Evolutionary conservation across 2,113 vertebrate species (phyloP), one percentile per base, ranked within the genome.

Genomic region (Albula glossodonta): DNA sequence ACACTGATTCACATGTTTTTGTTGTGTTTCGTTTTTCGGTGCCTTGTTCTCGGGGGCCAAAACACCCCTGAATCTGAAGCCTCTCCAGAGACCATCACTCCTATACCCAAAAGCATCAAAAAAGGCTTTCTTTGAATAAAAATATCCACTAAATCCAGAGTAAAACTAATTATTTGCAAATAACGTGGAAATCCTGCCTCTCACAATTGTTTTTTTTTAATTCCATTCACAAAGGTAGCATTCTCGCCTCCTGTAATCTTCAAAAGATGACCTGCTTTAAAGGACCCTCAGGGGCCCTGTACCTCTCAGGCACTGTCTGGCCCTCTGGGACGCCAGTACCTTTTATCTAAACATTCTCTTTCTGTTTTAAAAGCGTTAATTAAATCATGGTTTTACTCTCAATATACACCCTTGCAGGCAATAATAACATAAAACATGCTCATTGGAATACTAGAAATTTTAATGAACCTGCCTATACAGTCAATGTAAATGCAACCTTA

Each of bases 1-100:
- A 97, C 97, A 98, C 98, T 99, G 98, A 99, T 99, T 98, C 97
- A 98, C 97, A 94, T 92, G 90, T 94, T 93, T 93, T 48, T 70
- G 60, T 83, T 82, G 53, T 48, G 41, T 93, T 41, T 41, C 31
- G 31, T 41, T 41, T 41, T 41, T 41, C 31, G 31, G 94, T 95
- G 86, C 87, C 88, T 90, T 88, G 87, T 89, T 90, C 93, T 92
- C 90, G 85, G 90, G 87, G 88, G 84, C 86, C 90, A 89, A 90
- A 87, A 89, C 41, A 56, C 78, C 52, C 49, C 84, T 7, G 77
- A 77, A 49, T 51, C 31, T 53, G 41, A 31, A 53, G 25, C 52
- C 13, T 22, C 70, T 17, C 51, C n/a, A 19, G 19, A 2, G 13
- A 57, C 13, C 19, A 25, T 13, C 17, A 51, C 13, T 25, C 25